Evolutionary conservation across 2,113 vertebrate genomes (phyloP).

Genomic region (Petromus typicus): DNA sequence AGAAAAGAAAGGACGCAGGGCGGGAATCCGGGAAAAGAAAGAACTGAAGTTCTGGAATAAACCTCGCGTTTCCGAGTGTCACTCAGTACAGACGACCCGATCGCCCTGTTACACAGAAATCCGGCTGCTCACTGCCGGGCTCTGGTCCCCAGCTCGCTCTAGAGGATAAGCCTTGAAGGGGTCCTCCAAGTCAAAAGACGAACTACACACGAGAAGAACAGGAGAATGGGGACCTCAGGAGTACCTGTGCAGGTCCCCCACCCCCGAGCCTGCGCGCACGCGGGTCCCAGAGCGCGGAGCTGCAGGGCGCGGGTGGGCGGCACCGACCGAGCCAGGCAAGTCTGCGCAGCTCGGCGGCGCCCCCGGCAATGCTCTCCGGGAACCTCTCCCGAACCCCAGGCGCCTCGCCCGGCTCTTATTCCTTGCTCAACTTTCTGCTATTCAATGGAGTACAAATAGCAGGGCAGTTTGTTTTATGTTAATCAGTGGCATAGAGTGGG

Average conservation of each 20-base stretch:
- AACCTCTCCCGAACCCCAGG: not conserved
- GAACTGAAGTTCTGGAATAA: not conserved
- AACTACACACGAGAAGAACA: not conserved
- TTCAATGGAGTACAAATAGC: conserved; percentile 15
- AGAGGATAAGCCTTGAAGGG: not conserved
- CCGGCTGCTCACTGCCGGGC: conserved; percentile 6
- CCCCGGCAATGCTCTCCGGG: not conserved
- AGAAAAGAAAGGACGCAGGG: not conserved
- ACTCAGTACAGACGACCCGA: not conserved
- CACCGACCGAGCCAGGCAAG: not conserved
- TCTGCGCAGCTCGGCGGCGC: not conserved
- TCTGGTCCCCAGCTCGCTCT: not conserved
- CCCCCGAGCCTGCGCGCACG: not conserved
- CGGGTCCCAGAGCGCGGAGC: not conserved
- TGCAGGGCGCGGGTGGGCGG: not conserved
- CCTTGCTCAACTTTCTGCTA: conserved; percentile 48
- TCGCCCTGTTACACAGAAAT: conserved; percentile 19
- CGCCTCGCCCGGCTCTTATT: not conserved
- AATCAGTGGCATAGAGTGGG: conserved; percentile 74
- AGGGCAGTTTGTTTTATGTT: conserved; percentile 76
- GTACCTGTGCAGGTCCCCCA: not conserved
- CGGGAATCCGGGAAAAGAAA: not conserved
- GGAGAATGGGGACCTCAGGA: not conserved
- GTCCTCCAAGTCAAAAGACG: not conserved
- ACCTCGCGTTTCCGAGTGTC: conserved; percentile 39